Evolutionary conservation across 2,797 vertebrate genomes (phyloP).

Genomic region (Poecile montanus): DNA sequence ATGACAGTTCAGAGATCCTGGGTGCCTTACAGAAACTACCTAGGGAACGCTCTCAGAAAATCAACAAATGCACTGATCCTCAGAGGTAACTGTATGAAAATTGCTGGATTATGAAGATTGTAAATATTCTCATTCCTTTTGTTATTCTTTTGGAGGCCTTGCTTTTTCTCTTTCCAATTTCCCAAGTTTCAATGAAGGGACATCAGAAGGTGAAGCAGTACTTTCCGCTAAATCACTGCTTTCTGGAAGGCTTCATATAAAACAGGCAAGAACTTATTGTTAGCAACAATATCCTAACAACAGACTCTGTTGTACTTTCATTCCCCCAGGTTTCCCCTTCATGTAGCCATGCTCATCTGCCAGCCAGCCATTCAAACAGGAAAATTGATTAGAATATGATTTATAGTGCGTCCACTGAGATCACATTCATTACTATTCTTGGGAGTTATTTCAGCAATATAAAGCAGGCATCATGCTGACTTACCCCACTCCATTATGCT

Average conservation of each 20-base stretch:
- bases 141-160: not conserved
- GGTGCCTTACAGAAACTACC: not conserved
- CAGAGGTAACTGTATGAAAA: not conserved
- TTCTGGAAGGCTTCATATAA: not conserved
- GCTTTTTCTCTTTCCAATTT: not conserved
- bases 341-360: not conserved
- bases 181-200: not conserved
- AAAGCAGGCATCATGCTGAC: not conserved
- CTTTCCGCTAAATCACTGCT: not conserved
- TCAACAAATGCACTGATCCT: not conserved
- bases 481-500: not conserved
- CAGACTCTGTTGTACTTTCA: not conserved
- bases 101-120: not conserved
- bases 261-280: not conserved
- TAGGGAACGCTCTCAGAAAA: not conserved
- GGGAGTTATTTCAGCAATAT: not conserved
- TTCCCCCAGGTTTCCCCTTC: not conserved
- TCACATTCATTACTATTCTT: slow-evolving; percentile 10
- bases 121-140: not conserved
- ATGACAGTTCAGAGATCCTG: not conserved
- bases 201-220: not conserved
- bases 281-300: slow-evolving; percentile 10
- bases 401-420: slow-evolving; percentile 13
- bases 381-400: slow-evolving; percentile 21
- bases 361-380: not conserved